phyloP scores from a whole-genome alignment of 37 sponge, comb jelly and placozoan genomes.

The Corticium candelabrum region DNA sequence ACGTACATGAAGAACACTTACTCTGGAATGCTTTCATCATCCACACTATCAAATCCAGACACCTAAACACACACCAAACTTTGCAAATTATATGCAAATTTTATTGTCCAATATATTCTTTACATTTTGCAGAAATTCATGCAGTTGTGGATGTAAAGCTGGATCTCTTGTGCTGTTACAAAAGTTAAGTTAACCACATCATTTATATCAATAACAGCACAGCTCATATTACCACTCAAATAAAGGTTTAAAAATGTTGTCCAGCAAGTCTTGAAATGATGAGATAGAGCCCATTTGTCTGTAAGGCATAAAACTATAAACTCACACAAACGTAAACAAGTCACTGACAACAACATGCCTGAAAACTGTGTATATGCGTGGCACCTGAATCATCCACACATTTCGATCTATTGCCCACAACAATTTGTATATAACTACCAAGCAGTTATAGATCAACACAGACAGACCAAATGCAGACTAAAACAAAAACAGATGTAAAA shows the following conservation, averaged over 20 bases:
- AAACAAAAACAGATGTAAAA: no score
- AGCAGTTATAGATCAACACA: background rate
- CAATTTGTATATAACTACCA: no score
- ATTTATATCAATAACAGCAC: no score
- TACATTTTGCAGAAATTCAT: background rate
- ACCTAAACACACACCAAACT: constrained; percentile 45
- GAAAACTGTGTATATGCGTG: background rate
- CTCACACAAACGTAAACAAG: background rate
- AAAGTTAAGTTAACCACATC: background rate
- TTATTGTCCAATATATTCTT: no score
- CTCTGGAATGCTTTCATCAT: constrained; percentile 89
- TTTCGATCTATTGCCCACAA: background rate
- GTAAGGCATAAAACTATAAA: background rate
- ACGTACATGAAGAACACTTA: no score
- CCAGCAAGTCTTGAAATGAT: background rate
- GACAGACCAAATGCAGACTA: no score
- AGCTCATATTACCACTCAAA: background rate
- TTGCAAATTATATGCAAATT: no score
- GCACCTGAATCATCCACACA: background rate
- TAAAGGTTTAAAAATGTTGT: background rate
- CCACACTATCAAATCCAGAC: constrained; percentile 90
- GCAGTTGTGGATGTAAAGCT: background rate
- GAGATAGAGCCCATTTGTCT: background rate
- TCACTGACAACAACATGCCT: background rate
- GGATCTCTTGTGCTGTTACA: background rate